A percentile compares a stretch with the other conserved stretches of the same genome.
phyloP scores from a whole-genome alignment of 2,113 vertebrate species.

The Ranitomeya variabilis region DNA sequence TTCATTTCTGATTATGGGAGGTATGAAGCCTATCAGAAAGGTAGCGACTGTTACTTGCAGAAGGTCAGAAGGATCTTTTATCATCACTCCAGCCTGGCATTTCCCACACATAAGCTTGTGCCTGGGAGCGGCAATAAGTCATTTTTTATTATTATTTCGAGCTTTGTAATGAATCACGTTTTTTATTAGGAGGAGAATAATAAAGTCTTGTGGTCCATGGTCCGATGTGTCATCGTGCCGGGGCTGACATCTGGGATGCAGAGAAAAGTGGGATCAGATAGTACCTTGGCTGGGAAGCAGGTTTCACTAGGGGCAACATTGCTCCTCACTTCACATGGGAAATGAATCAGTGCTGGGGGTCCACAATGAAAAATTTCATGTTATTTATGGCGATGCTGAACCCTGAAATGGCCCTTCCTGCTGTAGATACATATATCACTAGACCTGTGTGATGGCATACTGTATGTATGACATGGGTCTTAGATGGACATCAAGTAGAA shows the following conservation, averaged over 20 bases:
- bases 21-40: not conserved
- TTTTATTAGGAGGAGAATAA: not conserved
- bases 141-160: not conserved
- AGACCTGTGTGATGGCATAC: too few species aligned
- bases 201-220: not conserved
- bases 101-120: not conserved
- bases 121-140: not conserved
- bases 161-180: not conserved
- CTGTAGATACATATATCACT: too few species aligned
- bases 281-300: not conserved
- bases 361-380: not conserved
- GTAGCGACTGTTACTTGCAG: not conserved
- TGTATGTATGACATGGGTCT: too few species aligned
- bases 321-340: not conserved
- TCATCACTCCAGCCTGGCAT: not conserved
- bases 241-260: not conserved
- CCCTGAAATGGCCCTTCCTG: too few species aligned
- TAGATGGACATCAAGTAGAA: too few species aligned
- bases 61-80: constrained; percentile 29
- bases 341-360: not conserved
- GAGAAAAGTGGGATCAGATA: not conserved
- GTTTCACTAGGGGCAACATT: not conserved
- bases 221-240: not conserved
- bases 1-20: constrained; percentile 17
- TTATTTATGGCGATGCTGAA: too few species aligned